These are phyloP conservation scores for Spilarctia lutea DNA, from an alignment of 2,888 invertebrate genomes.

Conservation along the genomic window DNA sequence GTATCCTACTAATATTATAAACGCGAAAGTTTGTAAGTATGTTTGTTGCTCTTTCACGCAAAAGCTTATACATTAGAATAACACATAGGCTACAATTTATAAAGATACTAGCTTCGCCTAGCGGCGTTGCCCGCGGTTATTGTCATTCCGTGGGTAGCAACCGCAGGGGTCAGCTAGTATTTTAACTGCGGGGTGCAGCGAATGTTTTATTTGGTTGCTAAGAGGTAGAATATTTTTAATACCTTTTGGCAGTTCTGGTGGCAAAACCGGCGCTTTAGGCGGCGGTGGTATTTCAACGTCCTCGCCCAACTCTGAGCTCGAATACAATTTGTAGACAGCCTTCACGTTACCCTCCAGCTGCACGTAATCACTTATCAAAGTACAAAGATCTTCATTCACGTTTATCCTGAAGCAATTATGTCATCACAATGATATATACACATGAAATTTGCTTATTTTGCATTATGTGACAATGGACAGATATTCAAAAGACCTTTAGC, in stretches of 20 bases:
- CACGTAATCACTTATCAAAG: constrained; percentile 75
- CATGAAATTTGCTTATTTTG: not conserved
- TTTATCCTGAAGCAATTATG: constrained; percentile 62
- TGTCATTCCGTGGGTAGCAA: no score
- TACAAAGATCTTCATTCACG: constrained; percentile 73
- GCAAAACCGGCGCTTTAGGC: constrained; percentile 68
- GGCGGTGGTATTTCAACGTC: constrained; percentile 76
- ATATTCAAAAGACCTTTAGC: no score
- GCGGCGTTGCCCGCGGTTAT: no score
- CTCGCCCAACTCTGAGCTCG: constrained; percentile 67
- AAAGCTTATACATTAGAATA: no score
- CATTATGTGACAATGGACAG: not conserved
- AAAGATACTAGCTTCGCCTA: no score
- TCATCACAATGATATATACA: not conserved
- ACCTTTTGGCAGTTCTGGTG: constrained; percentile 78
- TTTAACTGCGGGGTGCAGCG: no score
- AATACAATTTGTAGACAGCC: constrained; percentile 66
- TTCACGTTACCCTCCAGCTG: constrained; percentile 70
- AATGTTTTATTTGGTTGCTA: not conserved
- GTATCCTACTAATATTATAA: no score
- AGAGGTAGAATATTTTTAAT: constrained; percentile 7
- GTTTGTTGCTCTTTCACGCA: no score
- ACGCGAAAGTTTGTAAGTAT: no score
- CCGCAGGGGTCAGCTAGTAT: no score
- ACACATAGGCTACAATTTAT: no score